These are phyloP conservation scores for Rana temporaria DNA, from an alignment of 2,113 vertebrate species.

Conservation along the genomic window DNA sequence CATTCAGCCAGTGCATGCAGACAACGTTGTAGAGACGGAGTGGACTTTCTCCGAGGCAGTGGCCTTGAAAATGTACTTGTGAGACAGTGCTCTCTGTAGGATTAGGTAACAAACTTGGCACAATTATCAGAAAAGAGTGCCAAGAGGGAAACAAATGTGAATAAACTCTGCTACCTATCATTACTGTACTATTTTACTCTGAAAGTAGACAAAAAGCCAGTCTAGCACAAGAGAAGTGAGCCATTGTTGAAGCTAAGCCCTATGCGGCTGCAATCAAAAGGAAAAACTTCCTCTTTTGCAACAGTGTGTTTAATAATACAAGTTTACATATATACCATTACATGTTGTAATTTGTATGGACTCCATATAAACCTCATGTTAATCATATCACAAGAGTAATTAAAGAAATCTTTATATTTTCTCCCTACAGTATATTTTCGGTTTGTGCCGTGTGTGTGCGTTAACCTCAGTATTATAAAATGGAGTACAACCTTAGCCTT, in stretches of 20 bases:
- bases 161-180: slow-evolving; percentile 43
- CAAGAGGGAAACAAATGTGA: slow-evolving; percentile 49
- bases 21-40: neutral
- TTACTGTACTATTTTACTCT: slow-evolving; percentile 7
- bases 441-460: too few relatives aligned
- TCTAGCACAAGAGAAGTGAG: neutral
- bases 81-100: slow-evolving; percentile 39
- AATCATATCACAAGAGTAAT: too few relatives aligned
- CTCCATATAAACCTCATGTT: too few relatives aligned
- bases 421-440: too few relatives aligned
- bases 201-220: neutral
- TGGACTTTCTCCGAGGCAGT: neutral
- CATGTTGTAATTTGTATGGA: neutral
- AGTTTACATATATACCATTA: neutral
- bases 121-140: neutral
- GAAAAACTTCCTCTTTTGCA: neutral
- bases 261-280: neutral
- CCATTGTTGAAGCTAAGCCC: neutral
- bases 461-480: too few relatives aligned
- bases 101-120: slow-evolving; percentile 52
- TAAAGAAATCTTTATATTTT: too few relatives aligned
- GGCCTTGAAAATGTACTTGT: slow-evolving; percentile 29
- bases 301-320: neutral
- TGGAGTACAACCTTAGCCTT: too few relatives aligned
- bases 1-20: slow-evolving; percentile 13